Evolutionary conservation across 1,140 invertebrate species (phyloP), one percentile per base, ranked within the genome.

Genomic region (Dendroctonus valens): DNA sequence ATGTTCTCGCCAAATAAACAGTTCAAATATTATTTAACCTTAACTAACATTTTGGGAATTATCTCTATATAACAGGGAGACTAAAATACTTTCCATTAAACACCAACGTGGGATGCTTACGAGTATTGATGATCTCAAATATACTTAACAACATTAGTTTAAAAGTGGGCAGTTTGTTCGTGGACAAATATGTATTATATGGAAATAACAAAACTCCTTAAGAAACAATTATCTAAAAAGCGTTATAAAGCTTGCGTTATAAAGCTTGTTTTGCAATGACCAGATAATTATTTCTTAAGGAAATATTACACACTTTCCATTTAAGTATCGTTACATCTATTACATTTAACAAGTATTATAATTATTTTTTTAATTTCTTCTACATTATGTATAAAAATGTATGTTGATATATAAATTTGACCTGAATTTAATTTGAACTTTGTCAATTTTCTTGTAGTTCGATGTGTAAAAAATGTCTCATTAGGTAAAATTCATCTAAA

Each of bases 401-500:
- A 8, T 40, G 40, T 49, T 58, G 26, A 59, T 59, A 59, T 59
- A 59, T 12, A 59, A 41, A 37, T 54, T 8, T 15, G 40, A 63
- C 62, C 62, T 65, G 62, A 65, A 38, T 65, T 8, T 41, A 65
- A 42, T 59, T 65, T 65, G 64, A 50, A 65, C 55, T 59, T 59
- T 65, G 26, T 26, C 26, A 26, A 26, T 26, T 26, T 26, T 26
- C 26, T 26, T 26, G 26, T 26, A 26, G 26, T 26, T 26, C 26
- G 26, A 26, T 26, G 26, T 26, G 26, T 26, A 26, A 26, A 26
- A 26, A 26, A 26, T 26, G 26, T 26, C 26, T 26, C 26, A 26
- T 38, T 26, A 46, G 15, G 39, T 57, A 57, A 57, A 59, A 37
- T 59, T 59, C 57, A 11, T 40, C 41, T 44, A 44, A 63, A 65